Evolutionary conservation across 2,797 vertebrate genomes (phyloP).

Genomic region (Amazona finschi): DNA sequence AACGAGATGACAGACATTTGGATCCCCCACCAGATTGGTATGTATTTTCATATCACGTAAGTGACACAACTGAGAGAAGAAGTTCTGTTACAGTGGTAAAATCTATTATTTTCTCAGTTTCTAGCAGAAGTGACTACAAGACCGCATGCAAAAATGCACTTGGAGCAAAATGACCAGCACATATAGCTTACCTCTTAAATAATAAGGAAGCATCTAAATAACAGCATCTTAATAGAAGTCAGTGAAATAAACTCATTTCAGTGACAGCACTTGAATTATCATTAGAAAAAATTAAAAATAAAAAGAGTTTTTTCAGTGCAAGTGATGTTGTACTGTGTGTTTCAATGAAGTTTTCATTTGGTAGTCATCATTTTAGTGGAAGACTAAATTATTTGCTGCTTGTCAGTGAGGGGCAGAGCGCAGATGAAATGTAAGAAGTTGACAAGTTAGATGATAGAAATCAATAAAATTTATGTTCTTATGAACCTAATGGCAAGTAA

Average conservation of each 20-base stretch:
- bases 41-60: not conserved
- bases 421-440: slow-evolving; percentile 63
- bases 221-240: not conserved
- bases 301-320: slow-evolving; percentile 37
- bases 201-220: not conserved
- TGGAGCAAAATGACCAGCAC: not conserved
- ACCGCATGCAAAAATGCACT: not conserved
- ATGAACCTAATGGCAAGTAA: slow-evolving; percentile 77
- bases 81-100: not conserved
- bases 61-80: not conserved
- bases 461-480: slow-evolving; percentile 76
- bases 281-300: not conserved
- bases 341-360: slow-evolving; percentile 74
- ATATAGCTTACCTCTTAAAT: not conserved
- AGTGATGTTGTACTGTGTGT: slow-evolving; percentile 26
- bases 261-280: slow-evolving; percentile 3
- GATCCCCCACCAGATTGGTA: not conserved
- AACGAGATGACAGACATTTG: not conserved
- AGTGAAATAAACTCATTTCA: slow-evolving; percentile 6
- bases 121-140: not conserved
- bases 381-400: slow-evolving; percentile 71
- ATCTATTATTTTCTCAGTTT: not conserved
- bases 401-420: slow-evolving; percentile 69
- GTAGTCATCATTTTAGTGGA: slow-evolving; percentile 64
- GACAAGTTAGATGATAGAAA: slow-evolving; percentile 74